phyloP scores from a whole-genome alignment of 1,140 invertebrate species.

The Hypsibius dujardini region DNA sequence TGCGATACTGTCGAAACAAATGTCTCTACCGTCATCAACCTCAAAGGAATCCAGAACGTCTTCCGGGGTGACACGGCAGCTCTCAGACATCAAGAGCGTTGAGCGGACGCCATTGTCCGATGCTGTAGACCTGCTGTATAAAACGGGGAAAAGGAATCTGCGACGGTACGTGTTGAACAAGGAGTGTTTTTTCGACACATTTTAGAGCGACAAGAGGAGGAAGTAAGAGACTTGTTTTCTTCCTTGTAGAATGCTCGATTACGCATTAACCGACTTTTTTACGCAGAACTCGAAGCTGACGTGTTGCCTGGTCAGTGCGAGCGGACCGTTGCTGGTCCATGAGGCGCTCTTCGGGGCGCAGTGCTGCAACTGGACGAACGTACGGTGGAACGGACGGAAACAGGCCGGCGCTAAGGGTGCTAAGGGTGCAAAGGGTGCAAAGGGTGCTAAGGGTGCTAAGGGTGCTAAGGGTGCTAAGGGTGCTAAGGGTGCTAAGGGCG shows the following conservation, averaged over 20 bases:
- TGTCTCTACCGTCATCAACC: neutral
- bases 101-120: neutral
- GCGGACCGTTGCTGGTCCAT: constrained; percentile 5
- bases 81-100: neutral
- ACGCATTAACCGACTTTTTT: constrained; percentile 9
- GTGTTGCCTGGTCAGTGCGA: neutral
- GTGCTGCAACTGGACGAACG: neutral
- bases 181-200: neutral
- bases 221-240: neutral
- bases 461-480: too few species aligned
- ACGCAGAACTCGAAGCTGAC: neutral
- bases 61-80: neutral
- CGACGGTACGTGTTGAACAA: neutral
- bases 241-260: constrained; percentile 15
- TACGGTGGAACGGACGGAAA: neutral
- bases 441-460: too few species aligned
- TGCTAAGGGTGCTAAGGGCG: too few species aligned
- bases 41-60: neutral
- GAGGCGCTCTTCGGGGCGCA: neutral
- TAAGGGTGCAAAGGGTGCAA: too few species aligned
- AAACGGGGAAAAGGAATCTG: neutral
- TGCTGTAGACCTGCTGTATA: neutral
- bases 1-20: neutral
- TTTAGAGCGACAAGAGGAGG: neutral
- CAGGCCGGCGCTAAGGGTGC: neutral